phyloP scores from a whole-genome alignment of 23 tunicate species.

The Phallusia fumigata region DNA sequence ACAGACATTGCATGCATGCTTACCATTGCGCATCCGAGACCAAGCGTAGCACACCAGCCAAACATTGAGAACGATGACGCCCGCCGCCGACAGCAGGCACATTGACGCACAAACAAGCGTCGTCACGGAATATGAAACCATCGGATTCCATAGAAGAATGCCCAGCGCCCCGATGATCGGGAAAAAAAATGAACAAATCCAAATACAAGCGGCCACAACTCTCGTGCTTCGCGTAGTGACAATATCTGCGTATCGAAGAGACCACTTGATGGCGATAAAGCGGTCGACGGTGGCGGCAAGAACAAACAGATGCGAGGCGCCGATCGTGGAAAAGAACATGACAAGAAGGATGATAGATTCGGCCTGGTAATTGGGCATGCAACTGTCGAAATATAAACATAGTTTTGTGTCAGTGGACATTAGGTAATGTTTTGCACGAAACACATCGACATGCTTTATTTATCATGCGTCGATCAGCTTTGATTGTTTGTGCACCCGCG shows the following conservation, averaged over 20 bases:
- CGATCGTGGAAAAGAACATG: conserved; percentile 22
- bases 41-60: conserved; percentile 55
- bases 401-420: not conserved
- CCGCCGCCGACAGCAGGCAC: conserved; percentile 38
- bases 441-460: too few species aligned
- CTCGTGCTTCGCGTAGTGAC: conserved; percentile 51
- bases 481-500: too few species aligned
- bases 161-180: conserved; percentile 28
- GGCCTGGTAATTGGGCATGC: conserved; percentile 19
- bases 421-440: too few species aligned
- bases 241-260: conserved; percentile 49
- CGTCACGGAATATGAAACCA: conserved; percentile 22
- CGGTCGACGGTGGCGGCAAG: conserved; percentile 70
- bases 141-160: conserved; percentile 4
- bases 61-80: conserved; percentile 50
- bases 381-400: conserved; percentile 35
- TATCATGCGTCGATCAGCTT: too few species aligned
- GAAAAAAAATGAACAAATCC: conserved; percentile 40
- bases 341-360: conserved; percentile 33
- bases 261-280: conserved; percentile 59
- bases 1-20: too few species aligned
- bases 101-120: conserved; percentile 28
- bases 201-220: conserved; percentile 29
- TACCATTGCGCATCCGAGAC: conserved; percentile 31
- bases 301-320: conserved; percentile 73